Conservation (phyloP, 2,888 invertebrate species). For the Hirtodrosophila trivittata region DNA sequence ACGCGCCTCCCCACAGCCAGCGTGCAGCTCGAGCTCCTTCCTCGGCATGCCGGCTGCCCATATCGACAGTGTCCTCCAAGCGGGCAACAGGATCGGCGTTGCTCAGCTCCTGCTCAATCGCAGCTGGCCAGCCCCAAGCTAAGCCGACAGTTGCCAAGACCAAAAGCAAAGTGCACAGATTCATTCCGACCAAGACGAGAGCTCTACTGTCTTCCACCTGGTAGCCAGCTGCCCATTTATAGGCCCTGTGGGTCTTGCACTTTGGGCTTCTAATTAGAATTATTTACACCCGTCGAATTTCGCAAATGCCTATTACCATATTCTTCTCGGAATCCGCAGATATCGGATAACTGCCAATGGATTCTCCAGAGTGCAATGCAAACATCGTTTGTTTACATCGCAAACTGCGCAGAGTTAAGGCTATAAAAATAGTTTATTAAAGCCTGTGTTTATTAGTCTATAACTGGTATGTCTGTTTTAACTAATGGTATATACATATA, state of each 20-base stretch:
- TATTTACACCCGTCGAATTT: constrained; percentile 32
- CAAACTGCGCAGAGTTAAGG: not conserved
- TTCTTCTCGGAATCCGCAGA: not conserved
- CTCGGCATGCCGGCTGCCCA: constrained; percentile 48
- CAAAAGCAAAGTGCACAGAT: constrained; percentile 27
- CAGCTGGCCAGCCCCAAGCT: constrained; percentile 25
- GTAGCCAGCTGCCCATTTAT: constrained; percentile 41
- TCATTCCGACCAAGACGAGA: constrained; percentile 27
- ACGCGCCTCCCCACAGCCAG: constrained; percentile 38
- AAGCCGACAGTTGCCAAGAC: constrained; percentile 9
- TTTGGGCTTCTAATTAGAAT: constrained; percentile 36
- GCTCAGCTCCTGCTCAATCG: constrained; percentile 8
- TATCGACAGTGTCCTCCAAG: constrained; percentile 52
- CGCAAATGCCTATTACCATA: constrained; percentile 2
- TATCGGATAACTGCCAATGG: not conserved
- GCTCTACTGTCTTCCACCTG: constrained; percentile 16
- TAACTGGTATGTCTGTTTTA: too few relatives aligned
- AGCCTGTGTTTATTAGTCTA: too few relatives aligned
- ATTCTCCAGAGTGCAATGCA: constrained; percentile 10
- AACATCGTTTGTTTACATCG: constrained; percentile 14
- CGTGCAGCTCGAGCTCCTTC: constrained; percentile 45
- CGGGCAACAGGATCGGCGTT: constrained; percentile 6
- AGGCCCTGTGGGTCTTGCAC: constrained; percentile 21
- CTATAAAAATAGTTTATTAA: not conserved
- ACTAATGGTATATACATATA: too few relatives aligned